These are phyloP conservation scores for Drosophila prosaltans DNA, from an alignment of 1,140 invertebrate species.

Conservation along the genomic window DNA sequence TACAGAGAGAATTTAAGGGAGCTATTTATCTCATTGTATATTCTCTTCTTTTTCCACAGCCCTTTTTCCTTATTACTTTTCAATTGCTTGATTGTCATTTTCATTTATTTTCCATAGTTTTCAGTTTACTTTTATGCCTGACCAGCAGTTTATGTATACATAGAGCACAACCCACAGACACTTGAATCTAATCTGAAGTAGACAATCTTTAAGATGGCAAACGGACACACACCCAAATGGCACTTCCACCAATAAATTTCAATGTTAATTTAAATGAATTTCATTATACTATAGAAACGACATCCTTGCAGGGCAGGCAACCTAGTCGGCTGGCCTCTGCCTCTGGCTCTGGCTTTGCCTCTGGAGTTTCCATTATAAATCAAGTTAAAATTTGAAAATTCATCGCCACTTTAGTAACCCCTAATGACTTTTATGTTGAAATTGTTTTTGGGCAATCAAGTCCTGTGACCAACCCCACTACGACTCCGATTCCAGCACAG, in stretches of 20 bases:
- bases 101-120: constrained; percentile 68
- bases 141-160: constrained; percentile 47
- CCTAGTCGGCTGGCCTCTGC: not conserved
- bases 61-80: constrained; percentile 35
- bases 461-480: constrained; percentile 51
- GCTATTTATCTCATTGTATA: constrained; percentile 3
- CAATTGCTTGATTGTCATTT: constrained; percentile 63
- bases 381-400: constrained; percentile 78
- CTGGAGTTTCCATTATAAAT: constrained; percentile 64
- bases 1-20: not conserved
- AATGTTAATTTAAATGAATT: constrained; percentile 81
- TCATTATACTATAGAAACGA: constrained; percentile 53
- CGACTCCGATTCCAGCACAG: constrained; percentile 29
- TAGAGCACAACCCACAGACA: not conserved
- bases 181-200: constrained; percentile 48
- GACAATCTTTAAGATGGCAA: constrained; percentile 69
- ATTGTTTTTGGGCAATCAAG: constrained; percentile 79
- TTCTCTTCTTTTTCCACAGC: constrained; percentile 51
- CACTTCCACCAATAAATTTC: constrained; percentile 68
- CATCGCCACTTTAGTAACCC: constrained; percentile 82
- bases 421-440: constrained; percentile 77
- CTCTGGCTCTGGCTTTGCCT: not conserved
- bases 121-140: constrained; percentile 33
- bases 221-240: constrained; percentile 64
- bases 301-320: not conserved